Evolutionary conservation across 2,797 vertebrate species (phyloP).

Genomic region (Acanthopagrus latus): DNA sequence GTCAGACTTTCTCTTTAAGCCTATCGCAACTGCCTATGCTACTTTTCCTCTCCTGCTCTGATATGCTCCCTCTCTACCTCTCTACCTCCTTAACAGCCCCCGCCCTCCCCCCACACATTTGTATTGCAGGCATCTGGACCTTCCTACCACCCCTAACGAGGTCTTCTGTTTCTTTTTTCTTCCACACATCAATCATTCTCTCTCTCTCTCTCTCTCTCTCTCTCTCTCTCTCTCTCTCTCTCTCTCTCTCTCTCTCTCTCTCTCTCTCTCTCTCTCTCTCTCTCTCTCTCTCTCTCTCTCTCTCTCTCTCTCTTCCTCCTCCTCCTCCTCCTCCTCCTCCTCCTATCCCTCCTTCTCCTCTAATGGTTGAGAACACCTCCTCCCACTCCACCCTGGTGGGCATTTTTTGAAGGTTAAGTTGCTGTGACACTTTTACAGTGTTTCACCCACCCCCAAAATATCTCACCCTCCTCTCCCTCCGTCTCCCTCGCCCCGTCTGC

Average conservation of each 20-base stretch:
- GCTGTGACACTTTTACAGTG: constrained; percentile 71
- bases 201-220: constrained; percentile 18
- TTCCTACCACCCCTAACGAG: constrained; percentile 61
- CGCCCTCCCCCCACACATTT: constrained; percentile 60
- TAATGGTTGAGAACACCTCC: constrained; percentile 64
- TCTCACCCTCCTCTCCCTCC: constrained; percentile 46
- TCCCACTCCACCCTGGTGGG: constrained; percentile 63
- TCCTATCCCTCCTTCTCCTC: constrained; percentile 23
- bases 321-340: constrained; percentile 5
- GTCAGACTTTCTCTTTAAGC: constrained; percentile 68
- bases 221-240: no score
- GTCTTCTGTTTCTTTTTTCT: constrained; percentile 63
- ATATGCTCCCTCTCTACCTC: constrained; percentile 49
- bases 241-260: no score
- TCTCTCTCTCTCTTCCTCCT: constrained; percentile 16
- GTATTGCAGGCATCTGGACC: constrained; percentile 67
- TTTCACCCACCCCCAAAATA: constrained; percentile 21
- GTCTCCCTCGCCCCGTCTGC: constrained; percentile 27
- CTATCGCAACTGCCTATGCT: constrained; percentile 58
- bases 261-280: no score
- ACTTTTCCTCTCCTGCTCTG: constrained; percentile 53
- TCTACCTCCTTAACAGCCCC: constrained; percentile 53
- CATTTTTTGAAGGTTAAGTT: constrained; percentile 83
- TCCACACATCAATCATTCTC: constrained; percentile 65
- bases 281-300: constrained; percentile 8